A percentile compares a stretch with the other conserved stretches of the same genome.
Conservation (phyloP, 2,888 invertebrate genomes). For the Orchesella flavescens region DNA sequence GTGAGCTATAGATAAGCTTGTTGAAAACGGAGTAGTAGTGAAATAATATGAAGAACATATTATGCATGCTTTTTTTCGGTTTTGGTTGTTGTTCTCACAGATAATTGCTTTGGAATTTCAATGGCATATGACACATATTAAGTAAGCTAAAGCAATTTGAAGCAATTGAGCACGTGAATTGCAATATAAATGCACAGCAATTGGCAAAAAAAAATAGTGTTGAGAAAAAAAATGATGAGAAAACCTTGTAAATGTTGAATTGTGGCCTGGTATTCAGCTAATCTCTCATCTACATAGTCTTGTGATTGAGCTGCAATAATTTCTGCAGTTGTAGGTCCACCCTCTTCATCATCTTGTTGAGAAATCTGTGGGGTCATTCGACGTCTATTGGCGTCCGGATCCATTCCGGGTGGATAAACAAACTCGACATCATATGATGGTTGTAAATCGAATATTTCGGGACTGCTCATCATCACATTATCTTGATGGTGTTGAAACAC, state of each 20-base stretch:
- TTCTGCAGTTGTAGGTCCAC: slow-evolving; percentile 88
- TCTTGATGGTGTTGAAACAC: slow-evolving; percentile 1
- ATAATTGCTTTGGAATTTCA: not conserved
- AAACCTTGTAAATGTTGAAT: slow-evolving; percentile 90
- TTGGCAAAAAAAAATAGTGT: not conserved
- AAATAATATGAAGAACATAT: no score
- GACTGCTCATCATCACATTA: slow-evolving; percentile 33
- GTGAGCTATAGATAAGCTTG: no score
- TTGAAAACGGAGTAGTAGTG: no score
- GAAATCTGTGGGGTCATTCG: slow-evolving; percentile 58
- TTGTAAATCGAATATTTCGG: slow-evolving; percentile 62
- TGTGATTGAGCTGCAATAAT: slow-evolving; percentile 94
- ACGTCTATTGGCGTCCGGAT: slow-evolving; percentile 53
- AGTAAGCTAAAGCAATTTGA: not conserved
- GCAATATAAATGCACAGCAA: not conserved
- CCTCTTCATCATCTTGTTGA: slow-evolving; percentile 76
- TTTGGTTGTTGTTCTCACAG: no score
- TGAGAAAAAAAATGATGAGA: not conserved
- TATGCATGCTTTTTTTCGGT: no score
- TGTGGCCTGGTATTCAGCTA: slow-evolving; percentile 93
- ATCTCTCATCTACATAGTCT: slow-evolving; percentile 94
- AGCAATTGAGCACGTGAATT: not conserved
- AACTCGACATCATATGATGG: slow-evolving; percentile 71
- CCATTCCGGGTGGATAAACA: slow-evolving; percentile 70
- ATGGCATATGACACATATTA: slow-evolving; percentile 1